Evolutionary conservation across 2,113 vertebrate genomes (phyloP).

Genomic region (Sitta europaea): DNA sequence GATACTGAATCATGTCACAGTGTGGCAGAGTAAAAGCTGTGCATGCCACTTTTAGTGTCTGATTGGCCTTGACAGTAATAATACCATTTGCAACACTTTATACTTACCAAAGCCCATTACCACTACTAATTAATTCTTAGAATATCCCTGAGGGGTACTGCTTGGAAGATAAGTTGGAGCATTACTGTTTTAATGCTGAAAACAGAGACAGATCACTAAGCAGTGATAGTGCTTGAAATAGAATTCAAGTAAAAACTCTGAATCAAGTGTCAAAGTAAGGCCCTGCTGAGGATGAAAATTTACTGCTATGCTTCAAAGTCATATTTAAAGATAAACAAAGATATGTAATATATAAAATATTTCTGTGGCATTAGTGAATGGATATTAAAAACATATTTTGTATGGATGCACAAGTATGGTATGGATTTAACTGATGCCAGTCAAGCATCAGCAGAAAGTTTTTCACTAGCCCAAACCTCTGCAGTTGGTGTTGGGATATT

Average conservation of each 20-base stretch:
- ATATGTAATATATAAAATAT: not conserved
- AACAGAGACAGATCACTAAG: not conserved
- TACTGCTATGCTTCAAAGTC: not conserved
- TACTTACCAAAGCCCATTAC: slow-evolving; percentile 30
- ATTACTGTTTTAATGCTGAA: slow-evolving; percentile 3
- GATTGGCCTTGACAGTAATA: slow-evolving; percentile 10
- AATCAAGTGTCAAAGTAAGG: not conserved
- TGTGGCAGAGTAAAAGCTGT: not conserved
- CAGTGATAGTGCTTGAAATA: not conserved
- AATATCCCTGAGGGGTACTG: not conserved
- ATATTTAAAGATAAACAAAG: not conserved
- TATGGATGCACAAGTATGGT: fast-evolving
- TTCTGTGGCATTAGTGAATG: not conserved
- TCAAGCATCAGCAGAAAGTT: not conserved
- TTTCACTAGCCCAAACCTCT: not conserved
- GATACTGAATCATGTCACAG: not conserved
- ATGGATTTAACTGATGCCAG: not conserved
- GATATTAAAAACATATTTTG: fast-evolving
- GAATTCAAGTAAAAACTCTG: not conserved
- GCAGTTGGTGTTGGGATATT: not conserved
- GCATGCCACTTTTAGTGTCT: not conserved
- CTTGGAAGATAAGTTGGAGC: slow-evolving; percentile 33
- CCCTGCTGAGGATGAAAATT: not conserved
- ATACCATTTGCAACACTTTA: slow-evolving; percentile 13
- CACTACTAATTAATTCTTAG: slow-evolving; percentile 46